Conservation (phyloP, 2,113 vertebrate species). For the Antidorcas marsupialis region DNA sequence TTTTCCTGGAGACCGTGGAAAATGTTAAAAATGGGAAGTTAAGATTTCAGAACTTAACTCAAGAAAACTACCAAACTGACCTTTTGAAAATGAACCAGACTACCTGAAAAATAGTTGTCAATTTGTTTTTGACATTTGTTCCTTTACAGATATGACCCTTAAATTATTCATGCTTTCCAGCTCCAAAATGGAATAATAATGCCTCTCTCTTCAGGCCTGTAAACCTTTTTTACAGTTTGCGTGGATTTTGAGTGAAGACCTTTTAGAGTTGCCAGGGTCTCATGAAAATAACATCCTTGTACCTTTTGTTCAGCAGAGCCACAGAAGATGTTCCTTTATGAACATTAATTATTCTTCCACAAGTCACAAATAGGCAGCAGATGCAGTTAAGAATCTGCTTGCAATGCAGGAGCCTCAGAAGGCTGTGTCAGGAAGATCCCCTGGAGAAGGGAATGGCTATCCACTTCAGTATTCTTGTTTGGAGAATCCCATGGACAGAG, state of each 20-base stretch:
- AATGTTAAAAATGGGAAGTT: conserved; percentile 31
- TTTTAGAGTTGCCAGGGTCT: not conserved
- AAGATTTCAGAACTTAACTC: conserved; percentile 58
- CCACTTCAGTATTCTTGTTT: not conserved
- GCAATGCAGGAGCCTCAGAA: not conserved
- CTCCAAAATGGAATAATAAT: conserved; percentile 39
- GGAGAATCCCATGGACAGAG: not conserved
- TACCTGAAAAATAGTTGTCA: conserved; percentile 43
- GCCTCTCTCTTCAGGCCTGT: not conserved
- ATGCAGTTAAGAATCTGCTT: not conserved
- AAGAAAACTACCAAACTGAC: conserved; percentile 51
- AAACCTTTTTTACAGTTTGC: not conserved
- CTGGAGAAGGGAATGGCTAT: not conserved
- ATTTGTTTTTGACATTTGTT: conserved; percentile 67
- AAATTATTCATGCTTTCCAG: conserved; percentile 55
- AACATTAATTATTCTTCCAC: not conserved
- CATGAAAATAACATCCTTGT: not conserved
- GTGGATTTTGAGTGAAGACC: not conserved
- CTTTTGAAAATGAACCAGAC: conserved; percentile 57
- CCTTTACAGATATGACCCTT: conserved; percentile 51
- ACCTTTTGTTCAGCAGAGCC: not conserved
- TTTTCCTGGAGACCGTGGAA: not conserved
- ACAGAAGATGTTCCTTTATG: not conserved
- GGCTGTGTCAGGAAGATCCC: not conserved
- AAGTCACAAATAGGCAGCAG: not conserved